Evolutionary conservation across 2,113 vertebrate species (phyloP).

Genomic region (Benitochromis conjunctus): DNA sequence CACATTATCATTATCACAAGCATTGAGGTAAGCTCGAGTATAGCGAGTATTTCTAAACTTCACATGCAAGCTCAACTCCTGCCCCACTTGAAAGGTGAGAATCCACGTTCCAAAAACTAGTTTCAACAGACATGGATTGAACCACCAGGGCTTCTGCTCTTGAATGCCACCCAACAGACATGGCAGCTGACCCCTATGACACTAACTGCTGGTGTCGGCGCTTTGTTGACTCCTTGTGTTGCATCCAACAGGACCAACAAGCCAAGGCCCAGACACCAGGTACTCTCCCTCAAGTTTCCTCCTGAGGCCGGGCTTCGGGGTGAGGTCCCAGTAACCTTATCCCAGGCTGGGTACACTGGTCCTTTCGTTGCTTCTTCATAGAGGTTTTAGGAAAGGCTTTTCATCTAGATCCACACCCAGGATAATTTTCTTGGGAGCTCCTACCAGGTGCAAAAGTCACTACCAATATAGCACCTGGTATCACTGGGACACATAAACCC

Average conservation of each 20-base stretch:
- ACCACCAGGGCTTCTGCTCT: neutral
- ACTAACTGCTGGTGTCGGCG: neutral
- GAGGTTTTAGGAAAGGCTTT: neutral
- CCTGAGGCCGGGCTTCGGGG: neutral
- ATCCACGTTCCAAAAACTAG: neutral
- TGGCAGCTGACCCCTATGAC: neutral
- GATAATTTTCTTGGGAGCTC: neutral
- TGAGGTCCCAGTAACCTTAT: neutral
- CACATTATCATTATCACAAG: too few relatives aligned
- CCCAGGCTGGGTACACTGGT: neutral
- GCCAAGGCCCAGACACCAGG: neutral
- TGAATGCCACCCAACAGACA: neutral
- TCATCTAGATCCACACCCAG: neutral
- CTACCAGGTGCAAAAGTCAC: neutral
- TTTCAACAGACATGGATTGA: neutral
- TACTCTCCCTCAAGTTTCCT: neutral
- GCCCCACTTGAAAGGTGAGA: neutral
- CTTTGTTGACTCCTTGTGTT: neutral
- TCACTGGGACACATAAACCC: neutral
- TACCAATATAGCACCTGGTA: fast-evolving
- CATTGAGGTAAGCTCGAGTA: neutral
- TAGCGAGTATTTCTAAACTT: neutral
- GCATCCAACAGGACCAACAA: neutral
- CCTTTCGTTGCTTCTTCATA: fast-evolving
- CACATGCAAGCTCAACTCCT: neutral